Evolutionary conservation across 1,140 invertebrate species (phyloP).

Genomic region (Drosophila persimilis): DNA sequence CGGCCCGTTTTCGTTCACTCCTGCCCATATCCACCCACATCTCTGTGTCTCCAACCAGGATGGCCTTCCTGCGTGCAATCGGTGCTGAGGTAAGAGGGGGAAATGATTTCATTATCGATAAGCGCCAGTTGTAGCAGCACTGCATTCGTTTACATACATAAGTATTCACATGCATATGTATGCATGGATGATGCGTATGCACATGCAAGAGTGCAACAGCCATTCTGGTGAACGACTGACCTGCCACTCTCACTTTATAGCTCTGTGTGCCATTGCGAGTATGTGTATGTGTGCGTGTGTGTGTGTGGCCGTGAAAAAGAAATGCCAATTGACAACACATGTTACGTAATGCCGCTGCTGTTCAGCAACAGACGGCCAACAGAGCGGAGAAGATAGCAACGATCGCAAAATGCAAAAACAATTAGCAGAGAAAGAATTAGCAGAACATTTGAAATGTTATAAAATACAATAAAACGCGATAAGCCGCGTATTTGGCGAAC

Average conservation of each 20-base stretch:
- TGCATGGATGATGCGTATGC: too few species aligned
- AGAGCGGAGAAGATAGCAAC: constrained; percentile 28
- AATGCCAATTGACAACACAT: constrained; percentile 51
- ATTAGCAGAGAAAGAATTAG: constrained; percentile 23
- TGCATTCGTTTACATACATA: too few species aligned
- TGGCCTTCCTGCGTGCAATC: constrained; percentile 76
- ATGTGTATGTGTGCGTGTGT: not conserved
- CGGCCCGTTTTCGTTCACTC: not conserved
- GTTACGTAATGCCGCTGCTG: constrained; percentile 59
- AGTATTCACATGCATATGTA: too few species aligned
- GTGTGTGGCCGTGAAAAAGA: constrained; percentile 8
- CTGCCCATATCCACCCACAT: constrained; percentile 12
- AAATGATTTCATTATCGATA: too few species aligned
- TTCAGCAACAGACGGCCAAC: constrained; percentile 8
- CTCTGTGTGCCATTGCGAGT: too few species aligned
- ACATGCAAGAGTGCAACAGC: too few species aligned
- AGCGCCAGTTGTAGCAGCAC: too few species aligned
- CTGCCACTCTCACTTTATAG: not conserved
- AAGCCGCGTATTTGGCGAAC: constrained; percentile 34
- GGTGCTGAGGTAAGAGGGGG: constrained; percentile 66
- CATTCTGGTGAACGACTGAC: too few species aligned
- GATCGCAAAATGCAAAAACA: constrained; percentile 36
- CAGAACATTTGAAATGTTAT: constrained; percentile 6
- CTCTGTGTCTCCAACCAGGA: constrained; percentile 35
- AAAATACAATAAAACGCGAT: constrained; percentile 46